phyloP scores from a whole-genome alignment of 2,113 vertebrate genomes.

The Pelvicachromis taeniatus region DNA sequence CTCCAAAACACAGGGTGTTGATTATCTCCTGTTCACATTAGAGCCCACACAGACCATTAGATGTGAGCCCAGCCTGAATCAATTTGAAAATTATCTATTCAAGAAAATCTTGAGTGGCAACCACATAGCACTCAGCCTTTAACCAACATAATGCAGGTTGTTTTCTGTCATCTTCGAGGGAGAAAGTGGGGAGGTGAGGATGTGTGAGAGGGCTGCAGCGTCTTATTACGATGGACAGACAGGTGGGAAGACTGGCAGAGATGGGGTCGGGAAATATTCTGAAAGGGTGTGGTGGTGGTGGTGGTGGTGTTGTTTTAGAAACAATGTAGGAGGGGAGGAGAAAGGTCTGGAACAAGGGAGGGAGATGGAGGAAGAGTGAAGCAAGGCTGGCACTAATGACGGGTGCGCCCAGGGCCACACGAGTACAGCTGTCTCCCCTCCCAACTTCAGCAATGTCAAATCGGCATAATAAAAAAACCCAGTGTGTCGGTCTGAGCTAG shows the following conservation, averaged over 20 bases:
- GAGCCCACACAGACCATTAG: constrained; percentile 55
- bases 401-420: constrained; percentile 63
- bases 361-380: constrained; percentile 39
- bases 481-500: constrained; percentile 39
- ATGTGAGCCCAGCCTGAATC: constrained; percentile 27
- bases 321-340: constrained; percentile 22
- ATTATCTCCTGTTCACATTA: constrained; percentile 38
- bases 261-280: constrained; percentile 24
- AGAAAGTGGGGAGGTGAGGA: constrained; percentile 3
- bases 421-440: constrained; percentile 63
- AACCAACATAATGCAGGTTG: constrained; percentile 5
- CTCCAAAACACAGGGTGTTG: constrained; percentile 23
- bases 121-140: constrained; percentile 17
- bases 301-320: constrained; percentile 34
- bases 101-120: constrained; percentile 41
- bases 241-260: constrained; percentile 41
- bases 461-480: constrained; percentile 48
- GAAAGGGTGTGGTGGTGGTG: constrained; percentile 22
- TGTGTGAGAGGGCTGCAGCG: constrained; percentile 10
- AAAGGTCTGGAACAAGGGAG: constrained; percentile 21
- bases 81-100: constrained; percentile 51
- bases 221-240: constrained; percentile 20
- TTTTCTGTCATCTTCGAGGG: background rate
- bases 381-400: constrained; percentile 66
- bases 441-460: constrained; percentile 51